These are phyloP conservation scores for Hemibagrus wyckioides DNA, from an alignment of 2,113 vertebrate genomes.

Conservation along the genomic window DNA sequence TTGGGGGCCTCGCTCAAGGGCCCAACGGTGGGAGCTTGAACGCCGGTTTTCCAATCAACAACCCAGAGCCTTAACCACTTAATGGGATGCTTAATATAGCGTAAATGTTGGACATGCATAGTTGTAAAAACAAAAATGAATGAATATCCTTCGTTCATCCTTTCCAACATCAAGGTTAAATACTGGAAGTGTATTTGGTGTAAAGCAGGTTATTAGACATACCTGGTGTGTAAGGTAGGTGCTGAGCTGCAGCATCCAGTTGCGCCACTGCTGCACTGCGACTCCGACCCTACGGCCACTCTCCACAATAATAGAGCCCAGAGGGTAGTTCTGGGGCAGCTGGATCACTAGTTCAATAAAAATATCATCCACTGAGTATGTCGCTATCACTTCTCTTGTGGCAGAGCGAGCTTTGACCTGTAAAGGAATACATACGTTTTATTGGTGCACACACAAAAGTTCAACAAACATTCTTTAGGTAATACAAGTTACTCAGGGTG, in stretches of 20 bases:
- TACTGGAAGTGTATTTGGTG: not conserved
- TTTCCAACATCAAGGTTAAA: not conserved
- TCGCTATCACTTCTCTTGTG: conserved; percentile 93
- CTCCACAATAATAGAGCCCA: conserved; percentile 91
- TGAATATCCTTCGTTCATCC: not conserved
- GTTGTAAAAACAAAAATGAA: not conserved
- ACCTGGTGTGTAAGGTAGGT: conserved; percentile 98
- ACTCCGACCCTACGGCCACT: conserved; percentile 96
- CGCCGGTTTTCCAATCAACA: too few relatives aligned
- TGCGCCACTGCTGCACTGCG: conserved; percentile 96
- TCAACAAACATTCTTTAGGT: not conserved
- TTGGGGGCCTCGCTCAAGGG: too few relatives aligned
- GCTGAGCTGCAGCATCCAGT: conserved; percentile 97
- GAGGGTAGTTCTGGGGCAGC: conserved; percentile 89
- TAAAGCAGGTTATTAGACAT: not conserved
- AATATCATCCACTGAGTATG: conserved; percentile 94
- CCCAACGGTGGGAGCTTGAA: too few relatives aligned
- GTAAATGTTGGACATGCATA: not conserved
- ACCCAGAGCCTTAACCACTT: too few relatives aligned
- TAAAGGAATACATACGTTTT: not conserved
- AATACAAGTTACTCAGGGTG: not conserved
- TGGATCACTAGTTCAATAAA: conserved; percentile 97
- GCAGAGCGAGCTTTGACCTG: conserved; percentile 94
- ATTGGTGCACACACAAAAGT: not conserved
- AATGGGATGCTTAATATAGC: not conserved